Evolutionary conservation across 2,113 vertebrate species (phyloP).

Genomic region (Theristicus caerulescens): DNA sequence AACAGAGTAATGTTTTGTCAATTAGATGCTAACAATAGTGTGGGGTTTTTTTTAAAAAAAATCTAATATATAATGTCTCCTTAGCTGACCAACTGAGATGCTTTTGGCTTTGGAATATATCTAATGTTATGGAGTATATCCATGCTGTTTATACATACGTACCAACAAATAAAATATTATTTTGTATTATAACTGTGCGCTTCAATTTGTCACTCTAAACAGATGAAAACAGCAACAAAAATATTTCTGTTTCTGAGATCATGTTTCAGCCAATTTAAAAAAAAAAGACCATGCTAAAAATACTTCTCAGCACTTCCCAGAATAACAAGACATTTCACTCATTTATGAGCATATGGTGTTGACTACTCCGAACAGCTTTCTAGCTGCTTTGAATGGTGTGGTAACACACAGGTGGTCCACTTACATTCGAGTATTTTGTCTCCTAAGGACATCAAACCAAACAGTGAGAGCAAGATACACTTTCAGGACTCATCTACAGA

Average conservation of each 20-base stretch:
- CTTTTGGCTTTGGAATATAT: neutral
- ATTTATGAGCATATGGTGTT: slow-evolving; percentile 21
- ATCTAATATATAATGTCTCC: neutral
- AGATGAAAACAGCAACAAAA: neutral
- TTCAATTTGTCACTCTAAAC: neutral
- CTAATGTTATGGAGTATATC: neutral
- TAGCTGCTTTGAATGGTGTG: slow-evolving; percentile 17
- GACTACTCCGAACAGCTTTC: slow-evolving; percentile 30
- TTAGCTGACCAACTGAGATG: neutral
- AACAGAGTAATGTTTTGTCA: neutral
- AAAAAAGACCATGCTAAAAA: slow-evolving; percentile 39
- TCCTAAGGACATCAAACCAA: neutral
- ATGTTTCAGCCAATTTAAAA: neutral
- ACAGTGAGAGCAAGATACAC: neutral
- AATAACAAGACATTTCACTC: slow-evolving; percentile 48
- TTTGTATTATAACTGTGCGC: neutral
- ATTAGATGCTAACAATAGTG: neutral
- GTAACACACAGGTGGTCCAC: slow-evolving; percentile 6
- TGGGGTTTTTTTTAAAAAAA: neutral
- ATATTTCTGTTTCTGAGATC: neutral
- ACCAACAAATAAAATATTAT: neutral
- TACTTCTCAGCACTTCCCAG: slow-evolving; percentile 33
- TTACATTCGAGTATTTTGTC: neutral
- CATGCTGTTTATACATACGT: fast-evolving
- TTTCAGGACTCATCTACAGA: neutral